A percentile compares a stretch with the other conserved stretches of the same genome.
Evolutionary conservation across 2,888 invertebrate species (phyloP).

Genomic region (Nebria brevicollis): DNA sequence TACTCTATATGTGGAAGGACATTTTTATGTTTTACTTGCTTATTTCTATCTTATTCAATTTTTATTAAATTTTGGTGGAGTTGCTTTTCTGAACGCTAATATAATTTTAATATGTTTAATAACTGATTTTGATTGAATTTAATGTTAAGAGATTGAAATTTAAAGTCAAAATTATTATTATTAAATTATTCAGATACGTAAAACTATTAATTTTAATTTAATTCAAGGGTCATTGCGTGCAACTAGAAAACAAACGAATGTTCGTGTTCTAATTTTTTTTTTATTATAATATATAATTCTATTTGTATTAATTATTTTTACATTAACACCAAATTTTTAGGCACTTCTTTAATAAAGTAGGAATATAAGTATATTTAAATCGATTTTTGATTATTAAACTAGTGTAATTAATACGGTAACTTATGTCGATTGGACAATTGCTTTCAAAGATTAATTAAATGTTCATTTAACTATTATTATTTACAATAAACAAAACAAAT

Average conservation of each 20-base stretch:
- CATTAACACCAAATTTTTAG: background rate
- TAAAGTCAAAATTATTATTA: background rate
- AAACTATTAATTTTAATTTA: background rate
- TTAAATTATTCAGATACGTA: too few species aligned
- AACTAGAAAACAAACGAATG: background rate
- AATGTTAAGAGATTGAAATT: background rate
- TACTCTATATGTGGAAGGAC: too few species aligned
- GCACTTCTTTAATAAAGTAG: too few species aligned
- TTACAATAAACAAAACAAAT: background rate
- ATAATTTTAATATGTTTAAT: background rate
- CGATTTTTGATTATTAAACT: too few species aligned
- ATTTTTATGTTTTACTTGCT: too few species aligned
- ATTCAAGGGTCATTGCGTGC: background rate
- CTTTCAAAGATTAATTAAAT: background rate
- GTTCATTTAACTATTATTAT: background rate
- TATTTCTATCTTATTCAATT: too few species aligned
- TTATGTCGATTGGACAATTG: background rate
- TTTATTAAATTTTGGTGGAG: background rate
- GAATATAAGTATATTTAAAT: too few species aligned
- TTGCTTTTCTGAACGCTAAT: background rate
- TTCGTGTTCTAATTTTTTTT: background rate
- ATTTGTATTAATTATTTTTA: background rate
- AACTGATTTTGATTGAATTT: background rate
- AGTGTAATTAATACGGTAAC: too few species aligned
- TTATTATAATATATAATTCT: background rate